These are phyloP conservation scores for Kryptolebias marmoratus DNA, from an alignment of 2,113 vertebrate genomes.

Conservation along the genomic window DNA sequence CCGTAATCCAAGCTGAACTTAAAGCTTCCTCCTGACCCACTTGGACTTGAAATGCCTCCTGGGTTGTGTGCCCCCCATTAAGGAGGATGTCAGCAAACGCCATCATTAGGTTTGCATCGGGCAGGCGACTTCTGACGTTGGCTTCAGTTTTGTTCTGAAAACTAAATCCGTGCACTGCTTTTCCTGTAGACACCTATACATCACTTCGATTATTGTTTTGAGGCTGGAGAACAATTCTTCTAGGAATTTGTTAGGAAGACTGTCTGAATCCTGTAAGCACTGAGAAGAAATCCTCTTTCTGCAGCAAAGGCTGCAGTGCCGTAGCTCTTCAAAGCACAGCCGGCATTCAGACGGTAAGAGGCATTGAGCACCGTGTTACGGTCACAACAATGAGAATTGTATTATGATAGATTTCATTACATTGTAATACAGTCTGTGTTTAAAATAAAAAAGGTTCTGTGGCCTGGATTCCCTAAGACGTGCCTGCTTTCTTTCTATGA, in stretches of 20 bases:
- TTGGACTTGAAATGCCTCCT: not conserved
- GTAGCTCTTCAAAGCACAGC: not conserved
- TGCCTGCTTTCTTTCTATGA: no score
- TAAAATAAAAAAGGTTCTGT: not conserved
- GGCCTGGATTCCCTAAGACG: no score
- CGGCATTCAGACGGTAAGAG: not conserved
- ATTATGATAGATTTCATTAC: not conserved
- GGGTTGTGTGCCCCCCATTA: not conserved
- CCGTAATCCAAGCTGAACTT: not conserved
- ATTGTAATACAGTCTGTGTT: not conserved
- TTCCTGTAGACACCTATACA: not conserved
- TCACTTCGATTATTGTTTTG: not conserved
- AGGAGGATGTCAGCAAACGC: not conserved
- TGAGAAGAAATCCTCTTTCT: not conserved
- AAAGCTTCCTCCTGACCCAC: not conserved
- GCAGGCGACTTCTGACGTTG: not conserved
- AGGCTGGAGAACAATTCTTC: not conserved
- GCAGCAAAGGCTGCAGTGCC: not conserved
- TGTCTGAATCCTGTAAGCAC: not conserved
- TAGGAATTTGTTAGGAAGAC: not conserved
- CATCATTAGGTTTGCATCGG: not conserved
- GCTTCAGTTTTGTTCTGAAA: not conserved
- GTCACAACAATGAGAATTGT: not conserved
- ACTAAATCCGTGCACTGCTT: not conserved
- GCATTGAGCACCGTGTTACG: not conserved